Base-by-base conservation (phyloP, 2,113 vertebrate genomes). In the Nerophis ophidion region DNA sequence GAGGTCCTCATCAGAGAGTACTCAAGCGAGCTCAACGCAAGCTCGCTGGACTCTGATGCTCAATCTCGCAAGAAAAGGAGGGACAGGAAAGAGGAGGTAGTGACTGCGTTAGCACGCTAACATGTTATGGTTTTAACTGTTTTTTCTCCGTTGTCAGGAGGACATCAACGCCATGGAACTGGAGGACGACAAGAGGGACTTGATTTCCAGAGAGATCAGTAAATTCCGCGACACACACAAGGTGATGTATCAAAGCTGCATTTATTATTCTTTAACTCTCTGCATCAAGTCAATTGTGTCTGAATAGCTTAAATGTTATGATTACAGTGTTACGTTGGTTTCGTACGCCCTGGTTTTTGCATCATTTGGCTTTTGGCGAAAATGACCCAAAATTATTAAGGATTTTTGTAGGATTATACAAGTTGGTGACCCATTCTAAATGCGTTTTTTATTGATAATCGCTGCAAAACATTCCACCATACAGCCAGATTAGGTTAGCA, bases 151-250 rank as follows among this genome's bases (percentile, higher is more conserved):
- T 70, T 61, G 61, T 55, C 63, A 50, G 61, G 98, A 93, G 91
- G 97, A 99, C 87, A 97, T 99, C 92, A 98, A 94, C 87, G 95
- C 93, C 79, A 99, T 99, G 89, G 97, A 99, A 89, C 93, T 99
- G 91, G 97, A 99, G 86, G 97, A 99, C 82, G 97, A 99, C 86
- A 99, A 99, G 91, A 92, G 96, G 91, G 97, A 99, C 90, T 88
- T 99, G 90, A 99, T 99, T 91, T 99, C 97, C 79, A 92, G 96
- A 89, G 96, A 99, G 92, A 99, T 99, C 91, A 99, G 95, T 92
- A 99, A 99, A 93, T 99, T 99, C 90, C 92, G 97, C 76, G 97
- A 99, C 84, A 99, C 96, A 73, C 97, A 99, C 89, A 99, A 98
- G 97, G 97, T 99, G 82, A 92, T 83, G 87, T 87, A 90, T 89